Percentiles rank a stretch among this genome's conserved stretches.
Conservation (phyloP, 2,113 vertebrate genomes). For the Zootoca vivipara region DNA sequence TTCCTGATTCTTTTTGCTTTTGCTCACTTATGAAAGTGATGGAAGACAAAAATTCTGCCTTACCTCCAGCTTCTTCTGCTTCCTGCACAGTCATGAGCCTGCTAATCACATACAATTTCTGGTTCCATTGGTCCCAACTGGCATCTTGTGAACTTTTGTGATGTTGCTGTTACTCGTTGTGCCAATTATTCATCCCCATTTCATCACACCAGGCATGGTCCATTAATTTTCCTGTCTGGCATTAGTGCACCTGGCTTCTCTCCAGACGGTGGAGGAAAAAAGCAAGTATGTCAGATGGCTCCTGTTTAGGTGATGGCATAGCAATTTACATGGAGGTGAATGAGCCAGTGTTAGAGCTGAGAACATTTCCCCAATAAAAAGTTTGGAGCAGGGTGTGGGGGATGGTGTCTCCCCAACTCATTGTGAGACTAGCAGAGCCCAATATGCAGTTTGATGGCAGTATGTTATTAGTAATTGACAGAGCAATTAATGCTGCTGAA, state of each 20-base stretch:
- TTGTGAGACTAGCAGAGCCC: slow-evolving; percentile 27
- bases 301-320: background rate
- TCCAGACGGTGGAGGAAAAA: background rate
- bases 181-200: background rate
- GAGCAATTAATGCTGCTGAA: slow-evolving; percentile 18
- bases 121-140: background rate
- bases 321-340: background rate
- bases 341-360: background rate
- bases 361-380: background rate
- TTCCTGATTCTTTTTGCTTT: background rate
- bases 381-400: background rate
- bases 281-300: background rate
- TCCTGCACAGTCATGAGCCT: background rate
- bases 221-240: background rate
- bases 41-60: background rate
- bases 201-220: background rate
- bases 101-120: background rate
- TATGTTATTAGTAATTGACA: slow-evolving; percentile 29
- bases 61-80: background rate
- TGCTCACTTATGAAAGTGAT: background rate
- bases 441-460: slow-evolving; percentile 39
- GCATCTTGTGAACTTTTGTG: background rate
- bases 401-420: background rate
- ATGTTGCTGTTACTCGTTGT: background rate
- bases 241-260: background rate